A percentile compares a stretch with the other conserved stretches of the same genome.
Conservation (phyloP, 2,113 vertebrate species). For the Microtus oregoni region DNA sequence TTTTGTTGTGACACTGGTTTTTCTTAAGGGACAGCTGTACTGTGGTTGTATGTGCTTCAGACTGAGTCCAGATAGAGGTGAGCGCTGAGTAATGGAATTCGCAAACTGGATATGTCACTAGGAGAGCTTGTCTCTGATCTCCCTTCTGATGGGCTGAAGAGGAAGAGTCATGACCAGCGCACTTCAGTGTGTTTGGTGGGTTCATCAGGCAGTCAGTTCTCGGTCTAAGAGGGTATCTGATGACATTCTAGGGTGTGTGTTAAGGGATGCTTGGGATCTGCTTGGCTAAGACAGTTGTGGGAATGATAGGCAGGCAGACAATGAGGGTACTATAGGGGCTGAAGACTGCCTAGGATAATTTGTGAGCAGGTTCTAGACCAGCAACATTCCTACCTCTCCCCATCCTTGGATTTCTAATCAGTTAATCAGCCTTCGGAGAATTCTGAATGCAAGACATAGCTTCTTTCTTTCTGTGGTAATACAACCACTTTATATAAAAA, state of each 20-base stretch:
- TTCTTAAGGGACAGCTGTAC: not conserved
- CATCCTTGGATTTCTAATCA: not conserved
- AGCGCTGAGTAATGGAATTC: not conserved
- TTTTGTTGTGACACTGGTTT: not conserved
- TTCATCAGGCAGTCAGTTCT: not conserved
- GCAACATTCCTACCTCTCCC: not conserved
- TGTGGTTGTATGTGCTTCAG: not conserved
- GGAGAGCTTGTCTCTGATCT: not conserved
- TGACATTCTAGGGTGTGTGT: not conserved
- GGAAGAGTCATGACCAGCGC: not conserved
- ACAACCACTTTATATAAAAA: not conserved
- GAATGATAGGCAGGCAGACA: not conserved
- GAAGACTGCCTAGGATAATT: no score
- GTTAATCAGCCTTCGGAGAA: not conserved
- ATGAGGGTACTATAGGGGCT: not conserved
- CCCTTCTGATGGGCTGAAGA: conserved; percentile 4
- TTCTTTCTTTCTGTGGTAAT: not conserved
- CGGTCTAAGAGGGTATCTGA: not conserved
- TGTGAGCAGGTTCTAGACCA: not conserved
- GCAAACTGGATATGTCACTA: not conserved
- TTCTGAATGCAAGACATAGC: not conserved
- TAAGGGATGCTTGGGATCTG: not conserved
- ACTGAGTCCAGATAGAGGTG: not conserved
- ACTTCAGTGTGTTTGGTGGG: not conserved
- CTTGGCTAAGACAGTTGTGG: not conserved